phyloP scores from a whole-genome alignment of 2,888 invertebrate species.

The Gandaritis pyraliata region DNA sequence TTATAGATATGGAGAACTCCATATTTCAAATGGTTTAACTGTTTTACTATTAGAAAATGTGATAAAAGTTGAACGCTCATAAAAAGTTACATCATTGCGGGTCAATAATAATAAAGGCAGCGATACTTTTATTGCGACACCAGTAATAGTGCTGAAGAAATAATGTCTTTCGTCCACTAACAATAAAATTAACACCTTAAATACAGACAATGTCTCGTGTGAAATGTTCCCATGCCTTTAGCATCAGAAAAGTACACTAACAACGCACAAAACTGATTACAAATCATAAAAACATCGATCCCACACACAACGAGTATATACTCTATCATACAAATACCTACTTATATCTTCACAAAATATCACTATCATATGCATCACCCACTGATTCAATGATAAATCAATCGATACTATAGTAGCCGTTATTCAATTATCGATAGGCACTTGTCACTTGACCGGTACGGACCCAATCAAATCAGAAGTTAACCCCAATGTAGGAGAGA shows the following conservation, averaged over 20 bases:
- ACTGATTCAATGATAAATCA: constrained; percentile 59
- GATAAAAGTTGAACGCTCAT: constrained; percentile 19
- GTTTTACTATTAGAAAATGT: constrained; percentile 21
- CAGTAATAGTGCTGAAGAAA: background rate
- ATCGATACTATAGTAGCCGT: constrained; percentile 63
- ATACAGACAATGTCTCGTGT: too few relatives aligned
- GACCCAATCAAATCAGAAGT: constrained; percentile 65
- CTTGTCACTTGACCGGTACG: constrained; percentile 74
- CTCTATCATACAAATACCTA: background rate
- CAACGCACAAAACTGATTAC: too few relatives aligned
- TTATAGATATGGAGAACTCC: constrained; percentile 15
- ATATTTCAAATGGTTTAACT: constrained; percentile 16
- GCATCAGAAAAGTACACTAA: too few relatives aligned
- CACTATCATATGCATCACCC: constrained; percentile 31
- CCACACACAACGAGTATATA: too few relatives aligned
- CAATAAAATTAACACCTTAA: background rate
- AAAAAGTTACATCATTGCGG: constrained; percentile 23
- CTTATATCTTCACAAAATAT: constrained; percentile 13
- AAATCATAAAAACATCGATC: too few relatives aligned
- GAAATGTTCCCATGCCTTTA: too few relatives aligned
- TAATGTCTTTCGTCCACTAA: background rate
- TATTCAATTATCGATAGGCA: constrained; percentile 69
- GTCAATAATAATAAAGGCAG: constrained; percentile 2
- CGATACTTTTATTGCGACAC: background rate
- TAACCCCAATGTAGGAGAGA: constrained; percentile 66